Evolutionary conservation across 2,113 vertebrate species (phyloP).

Genomic region (Hydrochoerus hydrochaeris): DNA sequence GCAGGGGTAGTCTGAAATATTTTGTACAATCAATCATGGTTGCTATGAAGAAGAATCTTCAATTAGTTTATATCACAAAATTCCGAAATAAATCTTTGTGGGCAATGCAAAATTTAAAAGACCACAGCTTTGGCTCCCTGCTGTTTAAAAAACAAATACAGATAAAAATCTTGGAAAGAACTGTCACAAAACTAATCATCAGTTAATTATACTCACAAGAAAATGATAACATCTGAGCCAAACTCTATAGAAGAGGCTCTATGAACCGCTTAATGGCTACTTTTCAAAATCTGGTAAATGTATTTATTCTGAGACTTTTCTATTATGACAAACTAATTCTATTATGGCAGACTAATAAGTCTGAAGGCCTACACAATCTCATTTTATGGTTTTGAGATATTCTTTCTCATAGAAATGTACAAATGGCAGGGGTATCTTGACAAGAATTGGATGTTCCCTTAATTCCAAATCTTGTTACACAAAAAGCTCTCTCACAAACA

Average conservation of each 20-base stretch:
- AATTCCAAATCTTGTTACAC: neutral
- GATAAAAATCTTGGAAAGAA: neutral
- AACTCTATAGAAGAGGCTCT: neutral
- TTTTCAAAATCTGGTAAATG: neutral
- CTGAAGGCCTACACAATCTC: neutral
- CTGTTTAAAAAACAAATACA: neutral
- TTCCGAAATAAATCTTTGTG: neutral
- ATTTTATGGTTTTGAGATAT: neutral
- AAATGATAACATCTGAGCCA: neutral
- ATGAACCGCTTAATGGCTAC: neutral
- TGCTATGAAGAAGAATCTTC: neutral
- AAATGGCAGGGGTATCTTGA: neutral
- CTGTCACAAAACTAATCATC: neutral
- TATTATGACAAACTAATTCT: neutral
- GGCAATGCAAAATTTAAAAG: neutral
- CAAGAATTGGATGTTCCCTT: neutral
- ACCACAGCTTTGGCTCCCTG: neutral
- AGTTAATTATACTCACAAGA: neutral
- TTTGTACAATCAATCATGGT: neutral
- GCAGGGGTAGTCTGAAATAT: neutral
- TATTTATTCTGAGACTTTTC: neutral
- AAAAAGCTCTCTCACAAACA: constrained; percentile 25
- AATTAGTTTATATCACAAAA: neutral
- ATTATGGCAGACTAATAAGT: neutral
- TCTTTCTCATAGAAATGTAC: neutral